Percentiles rank a stretch among this genome's conserved stretches.
Evolutionary conservation across 2,797 vertebrate genomes (phyloP).

Genomic region (Limnodromus scolopaceus): DNA sequence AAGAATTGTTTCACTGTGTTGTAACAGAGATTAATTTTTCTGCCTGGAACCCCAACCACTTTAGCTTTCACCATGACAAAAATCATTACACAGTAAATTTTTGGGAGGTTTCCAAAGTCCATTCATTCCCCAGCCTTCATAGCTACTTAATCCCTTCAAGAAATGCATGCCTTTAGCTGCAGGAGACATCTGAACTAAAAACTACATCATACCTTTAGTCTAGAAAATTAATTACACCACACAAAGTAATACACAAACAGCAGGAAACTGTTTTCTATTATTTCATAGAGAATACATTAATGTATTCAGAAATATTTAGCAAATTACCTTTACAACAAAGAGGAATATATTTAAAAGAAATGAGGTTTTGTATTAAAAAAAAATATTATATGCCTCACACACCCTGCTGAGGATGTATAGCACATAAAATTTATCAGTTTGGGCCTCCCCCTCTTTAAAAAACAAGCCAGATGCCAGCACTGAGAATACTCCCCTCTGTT

Average conservation of each 20-base stretch:
- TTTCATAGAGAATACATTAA: neutral
- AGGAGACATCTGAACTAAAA: constrained; percentile 10
- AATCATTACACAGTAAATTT: neutral
- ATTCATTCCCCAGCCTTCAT: constrained; percentile 11
- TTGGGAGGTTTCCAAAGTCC: constrained; percentile 34
- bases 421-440: neutral
- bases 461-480: neutral
- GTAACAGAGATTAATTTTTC: constrained; percentile 13
- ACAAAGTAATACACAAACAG: constrained; percentile 29
- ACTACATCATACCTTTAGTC: constrained; percentile 23
- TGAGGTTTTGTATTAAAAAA: neutral
- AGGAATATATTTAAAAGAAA: neutral
- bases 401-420: neutral
- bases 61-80: neutral
- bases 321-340: constrained; percentile 1
- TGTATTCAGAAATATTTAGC: constrained; percentile 36
- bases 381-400: neutral
- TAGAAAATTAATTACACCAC: constrained; percentile 47
- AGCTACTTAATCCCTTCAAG: constrained; percentile 46
- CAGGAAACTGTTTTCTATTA: neutral
- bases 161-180: constrained; percentile 30
- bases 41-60: neutral
- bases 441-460: neutral
- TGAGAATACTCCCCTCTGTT: neutral
- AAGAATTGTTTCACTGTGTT: neutral